phyloP scores from a whole-genome alignment of 1,140 invertebrate species.

The Trichomalopsis sarcophagae region DNA sequence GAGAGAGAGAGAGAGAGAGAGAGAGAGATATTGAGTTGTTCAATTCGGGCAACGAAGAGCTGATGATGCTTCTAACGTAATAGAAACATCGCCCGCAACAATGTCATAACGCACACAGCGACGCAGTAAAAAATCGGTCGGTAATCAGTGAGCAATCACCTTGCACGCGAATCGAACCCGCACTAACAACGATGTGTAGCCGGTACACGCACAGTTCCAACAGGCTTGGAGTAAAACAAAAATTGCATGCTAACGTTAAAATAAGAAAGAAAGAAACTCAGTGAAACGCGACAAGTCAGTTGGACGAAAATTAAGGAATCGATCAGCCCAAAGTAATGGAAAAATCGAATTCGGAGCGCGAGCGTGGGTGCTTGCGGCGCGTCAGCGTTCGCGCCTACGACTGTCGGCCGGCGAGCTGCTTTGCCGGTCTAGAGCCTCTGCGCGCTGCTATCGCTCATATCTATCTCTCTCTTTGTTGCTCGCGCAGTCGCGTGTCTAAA shows the following conservation, averaged over 20 bases:
- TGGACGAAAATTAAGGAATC: too few species aligned
- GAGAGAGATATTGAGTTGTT: too few species aligned
- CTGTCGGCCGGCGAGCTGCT: slow-evolving; percentile 58
- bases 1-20: too few species aligned
- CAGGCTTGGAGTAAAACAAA: neutral
- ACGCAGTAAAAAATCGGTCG: neutral
- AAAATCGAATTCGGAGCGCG: slow-evolving; percentile 51
- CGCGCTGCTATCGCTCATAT: slow-evolving; percentile 50
- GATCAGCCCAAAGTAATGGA: neutral
- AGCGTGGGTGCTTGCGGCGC: slow-evolving; percentile 48
- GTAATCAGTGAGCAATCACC: neutral
- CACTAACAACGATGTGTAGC: neutral
- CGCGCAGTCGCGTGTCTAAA: slow-evolving; percentile 56
- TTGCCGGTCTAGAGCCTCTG: slow-evolving; percentile 57
- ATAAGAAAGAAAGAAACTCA: too few species aligned
- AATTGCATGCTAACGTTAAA: too few species aligned
- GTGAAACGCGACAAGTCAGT: too few species aligned
- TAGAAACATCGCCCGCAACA: too few species aligned
- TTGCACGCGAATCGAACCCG: neutral
- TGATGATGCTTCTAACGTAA: too few species aligned
- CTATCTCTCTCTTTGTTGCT: slow-evolving; percentile 50
- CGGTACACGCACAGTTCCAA: neutral
- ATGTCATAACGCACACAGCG: too few species aligned
- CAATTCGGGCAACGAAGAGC: too few species aligned
- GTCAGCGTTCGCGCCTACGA: slow-evolving; percentile 51